phyloP scores from a whole-genome alignment of 2,113 vertebrate species.

The Thamnophis sirtalis region DNA sequence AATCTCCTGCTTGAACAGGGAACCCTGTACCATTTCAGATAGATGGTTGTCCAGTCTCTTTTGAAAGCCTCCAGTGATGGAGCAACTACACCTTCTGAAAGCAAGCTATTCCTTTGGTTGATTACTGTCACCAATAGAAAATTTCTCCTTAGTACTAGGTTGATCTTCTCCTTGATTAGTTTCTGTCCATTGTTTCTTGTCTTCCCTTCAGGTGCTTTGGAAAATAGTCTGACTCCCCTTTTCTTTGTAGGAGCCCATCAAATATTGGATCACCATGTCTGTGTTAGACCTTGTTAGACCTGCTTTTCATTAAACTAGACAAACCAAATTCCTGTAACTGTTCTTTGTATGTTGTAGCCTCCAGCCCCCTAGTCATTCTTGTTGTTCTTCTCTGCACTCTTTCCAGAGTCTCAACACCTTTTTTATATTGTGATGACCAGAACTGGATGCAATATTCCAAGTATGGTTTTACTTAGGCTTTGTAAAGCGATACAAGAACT shows the following conservation, averaged over 20 bases:
- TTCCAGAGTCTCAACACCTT: not conserved
- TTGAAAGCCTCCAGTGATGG: not conserved
- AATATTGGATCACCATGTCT: not conserved
- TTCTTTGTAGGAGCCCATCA: not conserved
- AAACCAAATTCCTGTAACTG: not conserved
- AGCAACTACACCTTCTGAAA: not conserved
- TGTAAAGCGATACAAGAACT: not conserved
- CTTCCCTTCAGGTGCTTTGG: not conserved
- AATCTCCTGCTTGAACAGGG: not conserved
- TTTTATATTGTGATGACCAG: not conserved
- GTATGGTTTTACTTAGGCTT: not conserved
- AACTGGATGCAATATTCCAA: not conserved
- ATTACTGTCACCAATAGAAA: not conserved
- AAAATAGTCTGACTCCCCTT: not conserved
- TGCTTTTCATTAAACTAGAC: not conserved
- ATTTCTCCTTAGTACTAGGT: not conserved
- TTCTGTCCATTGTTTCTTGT: not conserved
- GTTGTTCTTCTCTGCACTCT: not conserved
- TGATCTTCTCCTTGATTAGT: not conserved
- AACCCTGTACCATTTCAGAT: not conserved
- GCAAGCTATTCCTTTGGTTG: not conserved
- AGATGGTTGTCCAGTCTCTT: not conserved
- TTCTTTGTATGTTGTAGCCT: not conserved
- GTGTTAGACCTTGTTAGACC: not conserved
- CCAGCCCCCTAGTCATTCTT: not conserved